Percentiles rank a stretch among this genome's conserved stretches.
These are phyloP conservation scores for Neoaliturus tenellus DNA, from an alignment of 2,888 invertebrate genomes.

Conservation along the genomic window DNA sequence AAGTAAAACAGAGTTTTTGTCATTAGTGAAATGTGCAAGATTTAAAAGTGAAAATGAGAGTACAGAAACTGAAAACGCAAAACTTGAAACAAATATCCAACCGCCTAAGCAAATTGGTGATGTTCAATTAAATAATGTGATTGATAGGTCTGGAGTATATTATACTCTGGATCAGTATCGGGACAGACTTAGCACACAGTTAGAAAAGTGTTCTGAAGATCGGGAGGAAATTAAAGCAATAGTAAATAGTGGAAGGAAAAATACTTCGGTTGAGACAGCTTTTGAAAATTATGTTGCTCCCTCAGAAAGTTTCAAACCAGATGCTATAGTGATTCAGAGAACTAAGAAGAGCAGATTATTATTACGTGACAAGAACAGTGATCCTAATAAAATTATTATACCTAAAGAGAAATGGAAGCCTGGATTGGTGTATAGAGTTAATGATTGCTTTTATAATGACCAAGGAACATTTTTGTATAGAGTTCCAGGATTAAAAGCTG, in stretches of 20 bases:
- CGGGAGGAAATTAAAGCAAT: conserved; percentile 13
- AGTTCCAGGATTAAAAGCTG: conserved; percentile 80
- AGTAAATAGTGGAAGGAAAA: not conserved
- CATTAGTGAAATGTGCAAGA: conserved; percentile 6
- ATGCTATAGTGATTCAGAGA: conserved; percentile 23
- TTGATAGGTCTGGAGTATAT: not conserved
- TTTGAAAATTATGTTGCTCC: conserved; percentile 16
- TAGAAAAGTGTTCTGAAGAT: not conserved
- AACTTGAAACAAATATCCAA: conserved; percentile 7
- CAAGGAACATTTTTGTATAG: conserved; percentile 88
- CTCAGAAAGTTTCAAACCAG: conserved; percentile 44
- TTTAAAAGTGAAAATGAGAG: not conserved
- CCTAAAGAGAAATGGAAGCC: conserved; percentile 79
- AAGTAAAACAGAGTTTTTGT: conserved; percentile 10
- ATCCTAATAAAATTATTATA: conserved; percentile 76
- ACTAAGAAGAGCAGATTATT: not conserved
- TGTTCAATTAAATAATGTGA: not conserved
- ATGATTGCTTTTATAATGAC: conserved; percentile 88
- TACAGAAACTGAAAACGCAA: not conserved
- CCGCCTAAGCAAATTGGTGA: not conserved
- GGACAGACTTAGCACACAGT: not conserved
- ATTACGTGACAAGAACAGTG: not conserved
- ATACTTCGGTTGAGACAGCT: not conserved
- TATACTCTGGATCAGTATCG: conserved; percentile 2
- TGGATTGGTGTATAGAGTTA: conserved; percentile 83